These are phyloP conservation scores for Crossocerus cetratus DNA, from an alignment of 2,888 invertebrate species.

Conservation along the genomic window DNA sequence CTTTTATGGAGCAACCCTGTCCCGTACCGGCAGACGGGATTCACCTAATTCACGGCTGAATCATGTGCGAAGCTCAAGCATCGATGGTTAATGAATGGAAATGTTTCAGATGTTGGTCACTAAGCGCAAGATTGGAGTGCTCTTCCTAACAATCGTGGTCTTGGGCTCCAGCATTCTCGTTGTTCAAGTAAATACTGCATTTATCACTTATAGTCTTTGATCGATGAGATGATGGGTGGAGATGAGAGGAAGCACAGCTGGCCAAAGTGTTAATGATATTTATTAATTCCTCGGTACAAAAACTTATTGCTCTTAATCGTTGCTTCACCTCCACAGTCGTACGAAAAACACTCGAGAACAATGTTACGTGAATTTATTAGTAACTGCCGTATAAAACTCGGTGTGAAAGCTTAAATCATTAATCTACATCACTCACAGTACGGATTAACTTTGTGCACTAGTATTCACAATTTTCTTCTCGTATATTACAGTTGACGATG, in stretches of 20 bases:
- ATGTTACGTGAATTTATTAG: neutral
- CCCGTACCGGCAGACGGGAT: too few species aligned
- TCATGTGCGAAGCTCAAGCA: too few species aligned
- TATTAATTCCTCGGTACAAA: slow-evolving; percentile 2
- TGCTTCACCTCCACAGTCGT: neutral
- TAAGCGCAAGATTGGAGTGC: neutral
- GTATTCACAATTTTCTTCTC: neutral
- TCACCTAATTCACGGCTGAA: too few species aligned
- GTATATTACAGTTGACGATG: too few species aligned
- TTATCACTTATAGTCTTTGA: neutral
- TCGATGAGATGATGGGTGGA: too few species aligned
- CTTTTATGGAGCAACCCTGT: too few species aligned
- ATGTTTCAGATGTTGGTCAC: neutral
- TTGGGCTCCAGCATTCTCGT: neutral
- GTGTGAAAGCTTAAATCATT: neutral
- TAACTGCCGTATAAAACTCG: neutral
- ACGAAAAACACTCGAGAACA: neutral
- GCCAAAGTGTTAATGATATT: neutral
- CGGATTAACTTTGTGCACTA: neutral
- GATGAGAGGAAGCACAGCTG: neutral
- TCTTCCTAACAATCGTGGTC: neutral
- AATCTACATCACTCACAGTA: neutral
- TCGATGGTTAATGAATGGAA: too few species aligned
- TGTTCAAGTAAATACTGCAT: neutral
- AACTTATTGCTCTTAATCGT: neutral